Evolutionary conservation across 2,113 vertebrate genomes (phyloP).

Genomic region (Pyrgilauda ruficollis): DNA sequence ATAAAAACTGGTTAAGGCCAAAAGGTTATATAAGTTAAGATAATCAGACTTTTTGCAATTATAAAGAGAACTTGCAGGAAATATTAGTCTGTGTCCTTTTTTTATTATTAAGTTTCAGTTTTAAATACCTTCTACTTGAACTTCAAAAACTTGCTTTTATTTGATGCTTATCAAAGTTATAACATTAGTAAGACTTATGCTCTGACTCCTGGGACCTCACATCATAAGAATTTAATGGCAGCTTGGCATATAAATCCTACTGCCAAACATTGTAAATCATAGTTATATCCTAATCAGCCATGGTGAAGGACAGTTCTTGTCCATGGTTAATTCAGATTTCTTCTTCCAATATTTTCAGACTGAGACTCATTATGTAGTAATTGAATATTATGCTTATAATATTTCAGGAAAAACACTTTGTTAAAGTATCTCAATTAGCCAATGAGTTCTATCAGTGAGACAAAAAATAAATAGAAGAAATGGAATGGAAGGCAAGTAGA

Average conservation of each 20-base stretch:
- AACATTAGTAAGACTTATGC: not conserved
- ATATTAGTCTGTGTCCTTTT: not conserved
- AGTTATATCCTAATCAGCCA: not conserved
- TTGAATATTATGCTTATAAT: not conserved
- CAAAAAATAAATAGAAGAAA: not conserved
- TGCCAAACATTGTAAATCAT: conserved; percentile 8
- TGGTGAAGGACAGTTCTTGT: not conserved
- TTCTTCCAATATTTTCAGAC: conserved; percentile 5
- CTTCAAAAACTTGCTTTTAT: not conserved
- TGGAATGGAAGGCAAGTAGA: not conserved
- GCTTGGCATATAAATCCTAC: not conserved
- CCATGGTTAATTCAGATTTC: not conserved
- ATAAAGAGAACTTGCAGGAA: not conserved
- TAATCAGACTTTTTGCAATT: not conserved
- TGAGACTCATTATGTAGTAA: not conserved
- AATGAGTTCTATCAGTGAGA: not conserved
- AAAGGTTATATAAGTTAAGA: not conserved
- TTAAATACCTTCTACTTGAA: not conserved
- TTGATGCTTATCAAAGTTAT: not conserved
- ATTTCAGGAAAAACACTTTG: not conserved
- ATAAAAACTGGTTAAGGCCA: not conserved
- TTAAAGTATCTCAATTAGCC: not conserved
- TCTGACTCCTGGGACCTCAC: not conserved
- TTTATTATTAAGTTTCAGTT: not conserved
- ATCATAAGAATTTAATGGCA: conserved; percentile 35